Evolutionary conservation across 2,888 invertebrate genomes (phyloP), one percentile per base, ranked within the genome.

Genomic region (Polydrusus tereticollis): DNA sequence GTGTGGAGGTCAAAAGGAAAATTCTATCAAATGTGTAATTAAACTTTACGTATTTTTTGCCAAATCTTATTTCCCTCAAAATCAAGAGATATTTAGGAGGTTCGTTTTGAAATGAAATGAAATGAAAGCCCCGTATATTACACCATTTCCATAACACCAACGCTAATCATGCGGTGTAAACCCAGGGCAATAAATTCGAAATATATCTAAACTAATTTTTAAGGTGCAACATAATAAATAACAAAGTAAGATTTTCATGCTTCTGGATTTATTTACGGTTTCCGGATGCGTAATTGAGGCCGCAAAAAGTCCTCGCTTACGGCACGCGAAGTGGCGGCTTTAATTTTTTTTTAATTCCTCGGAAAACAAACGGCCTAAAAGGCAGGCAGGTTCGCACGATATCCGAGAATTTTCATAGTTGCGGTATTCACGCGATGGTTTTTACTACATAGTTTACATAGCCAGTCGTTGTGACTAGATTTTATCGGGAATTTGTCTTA

Each of bases 281-380:
- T 81, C 81, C 82, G 79, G 79, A 78, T 78, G 79, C 79, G 78
- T 82, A 82, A 82, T 82, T 82, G 81, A 78, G 78, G 78, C 79
- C 77, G 78, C 80, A 80, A 81, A 81, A 82, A 74, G 81, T 81
- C 81, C n/a, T n/a, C 77, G 78, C 81, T 81, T 79, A 81, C 77
- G 79, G 80, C 81, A 79, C 79, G 82, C 77, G 73, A 77, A 78
- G 80, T 82, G 82, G 80, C 82, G 80, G 77, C 77, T 80, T 79
- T 77, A 80, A 82, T 82, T 82, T 82, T 82, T 81, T 79, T 77
- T 77, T 76, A 77, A 78, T 80, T 82, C 76, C 66, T 75, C 50
- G 77, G 80, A 81, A 80, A 79, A 77, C 77, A 77, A 75, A 71
- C 71, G 66, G 66, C 60, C 60, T 65, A 38, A 65, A 20, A 21